Conservation (phyloP, 2,797 vertebrate genomes). For the Sebastes ruberrimus region DNA sequence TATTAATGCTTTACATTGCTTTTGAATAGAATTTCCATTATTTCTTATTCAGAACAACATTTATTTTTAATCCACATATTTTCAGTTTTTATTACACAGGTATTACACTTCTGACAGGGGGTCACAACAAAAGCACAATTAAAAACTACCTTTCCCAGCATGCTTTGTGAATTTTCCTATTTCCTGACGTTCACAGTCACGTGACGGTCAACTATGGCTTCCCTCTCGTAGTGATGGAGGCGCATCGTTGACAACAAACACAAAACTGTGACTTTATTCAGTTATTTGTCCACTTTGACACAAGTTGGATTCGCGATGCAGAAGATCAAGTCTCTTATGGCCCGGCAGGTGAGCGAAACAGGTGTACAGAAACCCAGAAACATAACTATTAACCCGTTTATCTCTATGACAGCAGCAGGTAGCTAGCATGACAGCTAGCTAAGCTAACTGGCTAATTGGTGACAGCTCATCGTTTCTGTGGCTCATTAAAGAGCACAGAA, state of each 20-base stretch:
- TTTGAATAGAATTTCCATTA: background rate
- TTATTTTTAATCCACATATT: background rate
- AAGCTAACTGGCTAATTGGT: slow-evolving; percentile 65
- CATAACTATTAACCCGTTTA: background rate
- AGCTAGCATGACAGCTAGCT: slow-evolving; percentile 62
- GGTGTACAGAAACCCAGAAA: background rate
- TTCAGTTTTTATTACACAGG: background rate
- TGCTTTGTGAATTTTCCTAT: slow-evolving; percentile 5
- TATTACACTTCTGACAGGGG: background rate
- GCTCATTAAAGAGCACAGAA: background rate
- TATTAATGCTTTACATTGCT: background rate
- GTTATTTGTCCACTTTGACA: background rate
- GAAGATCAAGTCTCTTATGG: slow-evolving; percentile 98
- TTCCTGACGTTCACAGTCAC: slow-evolving; percentile 66
- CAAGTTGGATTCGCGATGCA: slow-evolving; percentile 83
- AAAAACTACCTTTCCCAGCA: slow-evolving; percentile 83
- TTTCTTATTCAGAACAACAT: background rate
- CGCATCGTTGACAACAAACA: slow-evolving; percentile 58
- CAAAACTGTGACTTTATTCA: slow-evolving; percentile 14
- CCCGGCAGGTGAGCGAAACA: slow-evolving; percentile 89
- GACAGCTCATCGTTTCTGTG: slow-evolving; percentile 57
- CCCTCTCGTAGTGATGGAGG: slow-evolving; percentile 66
- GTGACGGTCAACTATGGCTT: slow-evolving; percentile 88
- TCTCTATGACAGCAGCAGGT: slow-evolving; percentile 32
- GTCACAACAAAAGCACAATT: rapidly evolving